Conservation (phyloP, 2,888 invertebrate genomes). For the Sminthurinus aureus region DNA sequence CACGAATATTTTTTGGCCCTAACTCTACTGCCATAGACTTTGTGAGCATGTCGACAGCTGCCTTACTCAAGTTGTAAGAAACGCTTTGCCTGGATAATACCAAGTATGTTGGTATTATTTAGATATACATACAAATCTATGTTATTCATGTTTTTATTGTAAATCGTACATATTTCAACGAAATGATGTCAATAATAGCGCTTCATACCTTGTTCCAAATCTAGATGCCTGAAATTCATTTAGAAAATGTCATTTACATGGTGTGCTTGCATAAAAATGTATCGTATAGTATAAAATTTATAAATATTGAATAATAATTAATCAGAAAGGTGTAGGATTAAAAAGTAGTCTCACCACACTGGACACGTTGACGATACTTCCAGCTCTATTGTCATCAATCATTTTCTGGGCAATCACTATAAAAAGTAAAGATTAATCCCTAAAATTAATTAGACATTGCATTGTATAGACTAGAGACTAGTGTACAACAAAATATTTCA, state of each 20-base stretch:
- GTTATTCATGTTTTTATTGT: no score
- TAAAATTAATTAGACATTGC: no score
- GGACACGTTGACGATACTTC: slow-evolving; percentile 49
- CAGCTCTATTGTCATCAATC: slow-evolving; percentile 44
- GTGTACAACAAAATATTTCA: no score
- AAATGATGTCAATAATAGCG: no score
- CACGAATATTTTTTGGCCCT: slow-evolving; percentile 72
- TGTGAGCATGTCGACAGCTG: slow-evolving; percentile 80
- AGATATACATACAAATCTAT: no score
- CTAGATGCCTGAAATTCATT: slow-evolving; percentile 44
- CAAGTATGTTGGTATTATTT: not conserved
- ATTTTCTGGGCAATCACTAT: slow-evolving; percentile 63
- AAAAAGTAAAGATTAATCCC: no score
- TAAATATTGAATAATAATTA: not conserved
- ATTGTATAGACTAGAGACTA: no score
- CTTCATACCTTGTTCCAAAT: slow-evolving; percentile 32
- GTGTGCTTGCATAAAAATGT: no score
- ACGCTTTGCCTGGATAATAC: slow-evolving; percentile 29
- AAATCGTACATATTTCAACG: no score
- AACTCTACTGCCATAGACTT: slow-evolving; percentile 42
- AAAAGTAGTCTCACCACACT: slow-evolving; percentile 39
- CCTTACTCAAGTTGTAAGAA: slow-evolving; percentile 68
- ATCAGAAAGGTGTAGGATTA: not conserved
- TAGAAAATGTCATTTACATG: not conserved
- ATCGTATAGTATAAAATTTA: no score